Evolutionary conservation across 2,888 invertebrate species (phyloP), one percentile per base, ranked within the genome.

Genomic region (Troides oblongomaculatus): DNA sequence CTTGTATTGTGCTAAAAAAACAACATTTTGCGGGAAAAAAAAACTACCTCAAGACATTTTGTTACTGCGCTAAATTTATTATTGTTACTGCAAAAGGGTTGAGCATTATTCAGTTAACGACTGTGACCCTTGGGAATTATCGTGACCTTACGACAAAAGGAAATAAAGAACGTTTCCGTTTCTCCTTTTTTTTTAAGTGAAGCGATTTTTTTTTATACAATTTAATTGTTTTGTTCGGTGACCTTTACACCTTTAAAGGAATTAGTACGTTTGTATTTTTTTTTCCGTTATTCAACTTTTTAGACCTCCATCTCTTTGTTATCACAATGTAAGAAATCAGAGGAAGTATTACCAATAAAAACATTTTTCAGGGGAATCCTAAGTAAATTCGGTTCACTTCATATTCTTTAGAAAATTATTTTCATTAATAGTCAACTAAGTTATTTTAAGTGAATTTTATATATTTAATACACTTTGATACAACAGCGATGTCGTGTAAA

Each of bases 91-190:
- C 58, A 64, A 65, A 68, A 68, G 68, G 71, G 68, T 71, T 71
- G 64, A 59, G 50, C 71, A 62, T 71, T 65, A 64, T 62, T 68
- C 68, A 68, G 68, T 17, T 70, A 66, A 70, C 65, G 69, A 70
- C 65, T 57, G 63, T 72, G 72, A 73, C 69, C 70, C 72, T 58
- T 73, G 70, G 69, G 70, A 71, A 71, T 72, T 70, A 70, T 65
- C 63, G 66, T 69, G 70, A 71, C 71, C 72, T 73, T 73, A 69
- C 65, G 43, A 65, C 43, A 68, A 68, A 65, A 68, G 64, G 36
- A 64, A 66, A 57, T 12, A 43, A 46, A 68, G 62, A 64, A 57
- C 6, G 17, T 58, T 58, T 59, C 62, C n/a, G 46, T 68, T 50
- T 64, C 36, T 66, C 46, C 18, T 60, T 70, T 63, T 70, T 62